Percentiles rank a stretch among this genome's conserved stretches.
These are phyloP conservation scores for Pachycephus smyrnensis DNA, from an alignment of 2,888 invertebrate genomes.

Conservation along the genomic window DNA sequence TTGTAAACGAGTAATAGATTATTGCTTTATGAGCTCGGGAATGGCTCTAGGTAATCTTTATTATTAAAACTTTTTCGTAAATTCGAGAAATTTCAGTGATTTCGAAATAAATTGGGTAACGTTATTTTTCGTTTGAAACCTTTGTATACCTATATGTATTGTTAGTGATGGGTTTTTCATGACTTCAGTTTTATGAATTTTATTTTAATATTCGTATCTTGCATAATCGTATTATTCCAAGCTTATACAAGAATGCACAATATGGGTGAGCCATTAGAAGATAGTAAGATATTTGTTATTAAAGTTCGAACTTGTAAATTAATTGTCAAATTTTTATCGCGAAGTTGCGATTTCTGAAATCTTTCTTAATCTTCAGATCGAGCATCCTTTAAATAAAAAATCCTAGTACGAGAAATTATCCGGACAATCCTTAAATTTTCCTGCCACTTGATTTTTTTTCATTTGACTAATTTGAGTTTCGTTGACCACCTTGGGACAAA, in stretches of 20 bases:
- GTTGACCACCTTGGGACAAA: conserved; percentile 36
- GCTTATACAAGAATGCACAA: background rate
- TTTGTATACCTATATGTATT: background rate
- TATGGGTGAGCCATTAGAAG: background rate
- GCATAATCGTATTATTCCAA: background rate
- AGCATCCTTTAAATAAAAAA: background rate
- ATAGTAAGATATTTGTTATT: no score
- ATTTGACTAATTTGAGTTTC: conserved; percentile 36
- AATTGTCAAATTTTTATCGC: no score
- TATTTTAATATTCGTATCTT: background rate
- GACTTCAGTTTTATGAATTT: background rate
- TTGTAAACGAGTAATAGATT: background rate
- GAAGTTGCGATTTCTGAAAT: no score
- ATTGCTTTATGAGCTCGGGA: background rate
- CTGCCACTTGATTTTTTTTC: background rate
- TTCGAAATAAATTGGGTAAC: background rate
- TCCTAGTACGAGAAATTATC: background rate
- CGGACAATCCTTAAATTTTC: background rate
- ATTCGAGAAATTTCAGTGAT: background rate
- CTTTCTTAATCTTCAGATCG: background rate
- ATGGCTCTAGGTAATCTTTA: background rate
- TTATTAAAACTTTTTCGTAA: background rate
- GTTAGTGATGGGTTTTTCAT: background rate
- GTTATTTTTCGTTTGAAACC: background rate
- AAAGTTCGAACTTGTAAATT: no score